A percentile compares a stretch with the other conserved stretches of the same genome.
These are phyloP conservation scores for Dufourea novaeangliae DNA, from an alignment of 1,140 invertebrate species.

Conservation along the genomic window DNA sequence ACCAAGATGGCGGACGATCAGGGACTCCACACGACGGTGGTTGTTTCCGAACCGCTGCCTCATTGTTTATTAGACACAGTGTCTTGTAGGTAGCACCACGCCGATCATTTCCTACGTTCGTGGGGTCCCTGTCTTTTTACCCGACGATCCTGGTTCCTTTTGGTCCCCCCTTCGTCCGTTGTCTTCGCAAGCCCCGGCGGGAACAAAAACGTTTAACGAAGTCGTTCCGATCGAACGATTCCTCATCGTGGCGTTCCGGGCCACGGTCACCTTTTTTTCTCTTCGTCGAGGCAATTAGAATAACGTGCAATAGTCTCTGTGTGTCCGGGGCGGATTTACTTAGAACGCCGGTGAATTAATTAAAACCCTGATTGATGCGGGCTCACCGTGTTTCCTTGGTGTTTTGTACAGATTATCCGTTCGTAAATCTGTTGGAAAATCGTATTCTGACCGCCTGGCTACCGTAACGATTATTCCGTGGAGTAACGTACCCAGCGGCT, in stretches of 20 bases:
- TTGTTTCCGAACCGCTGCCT: neutral
- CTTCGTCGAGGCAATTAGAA: neutral
- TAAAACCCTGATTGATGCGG: neutral
- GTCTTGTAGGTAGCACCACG: constrained; percentile 1
- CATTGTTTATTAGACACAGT: constrained; percentile 20
- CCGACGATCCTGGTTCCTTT: neutral
- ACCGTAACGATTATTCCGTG: too few species aligned
- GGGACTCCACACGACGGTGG: neutral
- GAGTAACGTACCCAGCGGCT: too few species aligned
- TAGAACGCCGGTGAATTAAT: neutral
- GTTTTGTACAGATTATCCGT: too few species aligned
- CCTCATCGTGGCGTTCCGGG: neutral
- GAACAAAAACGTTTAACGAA: constrained; percentile 33
- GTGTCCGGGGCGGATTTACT: neutral
- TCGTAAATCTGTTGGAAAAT: too few species aligned
- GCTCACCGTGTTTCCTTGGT: neutral
- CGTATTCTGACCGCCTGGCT: too few species aligned
- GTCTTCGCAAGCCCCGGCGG: neutral
- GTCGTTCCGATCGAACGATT: constrained; percentile 31
- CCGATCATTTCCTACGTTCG: constrained; percentile 1
- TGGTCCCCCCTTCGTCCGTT: neutral
- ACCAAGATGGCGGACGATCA: neutral
- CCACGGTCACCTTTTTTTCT: neutral
- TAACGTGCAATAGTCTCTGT: neutral
- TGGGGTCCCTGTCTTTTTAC: neutral